phyloP scores from a whole-genome alignment of 64 coral and sea anemone genomes.

The Anthopleura sola region DNA sequence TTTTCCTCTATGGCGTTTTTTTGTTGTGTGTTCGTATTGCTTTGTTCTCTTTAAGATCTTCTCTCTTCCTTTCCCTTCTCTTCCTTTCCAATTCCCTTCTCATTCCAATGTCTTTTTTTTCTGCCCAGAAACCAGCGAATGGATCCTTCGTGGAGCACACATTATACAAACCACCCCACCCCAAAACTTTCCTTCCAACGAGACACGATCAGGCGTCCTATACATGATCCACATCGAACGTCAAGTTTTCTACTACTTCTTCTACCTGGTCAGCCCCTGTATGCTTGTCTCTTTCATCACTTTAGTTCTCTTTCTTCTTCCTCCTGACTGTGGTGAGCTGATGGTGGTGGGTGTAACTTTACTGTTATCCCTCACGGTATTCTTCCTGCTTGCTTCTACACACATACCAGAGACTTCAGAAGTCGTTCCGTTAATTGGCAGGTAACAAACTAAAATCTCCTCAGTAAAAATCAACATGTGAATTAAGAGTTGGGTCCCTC shows the following conservation, averaged over 20 bases:
- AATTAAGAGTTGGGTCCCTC: no score
- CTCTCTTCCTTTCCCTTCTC: no score
- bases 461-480: no score
- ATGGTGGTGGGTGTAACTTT: constrained; percentile 97
- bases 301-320: constrained; percentile 73
- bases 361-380: constrained; percentile 84
- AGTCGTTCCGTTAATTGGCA: constrained; percentile 80
- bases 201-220: background rate
- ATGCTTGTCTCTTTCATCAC: constrained; percentile 81
- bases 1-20: no score
- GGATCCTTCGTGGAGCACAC: background rate
- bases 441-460: constrained; percentile 24
- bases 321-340: constrained; percentile 88
- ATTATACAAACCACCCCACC: background rate
- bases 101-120: background rate
- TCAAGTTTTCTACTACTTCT: constrained; percentile 90
- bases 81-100: background rate
- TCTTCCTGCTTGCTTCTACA: constrained; percentile 84
- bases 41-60: background rate
- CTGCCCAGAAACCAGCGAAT: background rate
- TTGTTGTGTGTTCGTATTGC: no score
- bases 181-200: background rate
- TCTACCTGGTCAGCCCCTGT: constrained; percentile 87
- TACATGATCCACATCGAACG: constrained; percentile 85
- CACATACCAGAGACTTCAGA: constrained; percentile 97